These are phyloP conservation scores for Linnaemya vulpina DNA, from an alignment of 2,888 invertebrate genomes.

Conservation along the genomic window DNA sequence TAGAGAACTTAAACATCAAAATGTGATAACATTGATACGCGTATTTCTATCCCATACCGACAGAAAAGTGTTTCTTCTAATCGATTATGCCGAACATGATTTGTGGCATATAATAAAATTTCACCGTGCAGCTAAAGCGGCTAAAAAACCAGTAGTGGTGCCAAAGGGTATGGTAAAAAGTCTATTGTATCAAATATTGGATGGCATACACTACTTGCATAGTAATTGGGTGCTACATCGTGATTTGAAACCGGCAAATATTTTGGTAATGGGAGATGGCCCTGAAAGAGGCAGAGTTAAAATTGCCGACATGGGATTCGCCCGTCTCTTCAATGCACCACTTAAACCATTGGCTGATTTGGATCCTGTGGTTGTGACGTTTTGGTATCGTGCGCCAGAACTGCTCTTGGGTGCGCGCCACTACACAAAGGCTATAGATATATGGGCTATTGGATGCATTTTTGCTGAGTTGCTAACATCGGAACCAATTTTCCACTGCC, in stretches of 20 bases:
- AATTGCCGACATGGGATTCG: constrained; percentile 99
- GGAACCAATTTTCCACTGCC: constrained; percentile 99
- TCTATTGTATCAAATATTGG: constrained; percentile 97
- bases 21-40: constrained; percentile 97
- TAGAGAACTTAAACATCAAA: constrained; percentile 97
- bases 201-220: constrained; percentile 99
- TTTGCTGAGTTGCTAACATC: constrained; percentile 99
- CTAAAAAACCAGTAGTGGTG: constrained; percentile 97
- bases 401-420: constrained; percentile 96
- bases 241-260: constrained; percentile 99
- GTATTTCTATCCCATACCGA: constrained; percentile 98
- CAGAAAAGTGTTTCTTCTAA: constrained; percentile 97
- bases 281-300: constrained; percentile 97
- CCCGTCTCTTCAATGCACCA: constrained; percentile 98
- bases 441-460: constrained; percentile 99
- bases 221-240: constrained; percentile 99
- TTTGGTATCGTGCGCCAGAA: constrained; percentile 99
- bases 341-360: constrained; percentile 98
- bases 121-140: constrained; percentile 98
- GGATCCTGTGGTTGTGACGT: constrained; percentile 99
- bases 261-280: constrained; percentile 99
- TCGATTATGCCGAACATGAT: constrained; percentile 99
- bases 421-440: constrained; percentile 99
- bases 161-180: constrained; percentile 99
- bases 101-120: constrained; percentile 99